Percentiles rank a stretch among this genome's conserved stretches.
Evolutionary conservation across 2,888 invertebrate genomes (phyloP).

Genomic region (Hofmannophila pseudospretella): DNA sequence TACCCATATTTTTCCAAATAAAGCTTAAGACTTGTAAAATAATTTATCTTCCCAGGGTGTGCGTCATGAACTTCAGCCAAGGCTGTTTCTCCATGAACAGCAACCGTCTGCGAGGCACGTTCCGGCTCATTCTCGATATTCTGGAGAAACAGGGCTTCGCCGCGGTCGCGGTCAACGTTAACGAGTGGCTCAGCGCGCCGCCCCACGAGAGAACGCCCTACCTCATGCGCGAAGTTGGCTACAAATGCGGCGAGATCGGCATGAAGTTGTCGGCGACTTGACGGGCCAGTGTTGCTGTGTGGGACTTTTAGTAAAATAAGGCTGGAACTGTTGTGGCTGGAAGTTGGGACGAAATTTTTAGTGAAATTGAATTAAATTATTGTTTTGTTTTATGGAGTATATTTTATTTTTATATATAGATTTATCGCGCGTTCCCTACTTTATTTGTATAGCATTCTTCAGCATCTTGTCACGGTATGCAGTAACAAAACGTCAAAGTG

Average conservation of each 20-base stretch:
- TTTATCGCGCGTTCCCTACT: too few species aligned
- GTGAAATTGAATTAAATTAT: constrained; percentile 17
- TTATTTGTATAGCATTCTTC: too few species aligned
- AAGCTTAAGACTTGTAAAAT: too few species aligned
- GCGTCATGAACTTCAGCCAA: constrained; percentile 71
- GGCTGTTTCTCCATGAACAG: constrained; percentile 79
- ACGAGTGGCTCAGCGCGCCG: constrained; percentile 72
- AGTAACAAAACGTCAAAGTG: too few species aligned
- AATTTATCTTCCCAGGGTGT: constrained; percentile 69
- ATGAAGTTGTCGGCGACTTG: constrained; percentile 50
- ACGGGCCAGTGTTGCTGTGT: constrained; percentile 13
- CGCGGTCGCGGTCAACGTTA: constrained; percentile 73
- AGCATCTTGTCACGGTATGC: too few species aligned
- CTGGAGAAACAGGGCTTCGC: constrained; percentile 77
- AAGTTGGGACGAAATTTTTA: constrained; percentile 13
- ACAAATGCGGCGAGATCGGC: constrained; percentile 69
- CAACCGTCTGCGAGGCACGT: constrained; percentile 70
- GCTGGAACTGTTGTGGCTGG: not conserved
- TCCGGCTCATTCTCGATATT: constrained; percentile 70
- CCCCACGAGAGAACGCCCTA: constrained; percentile 80
- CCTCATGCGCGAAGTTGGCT: constrained; percentile 74
- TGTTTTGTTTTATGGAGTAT: constrained; percentile 10
- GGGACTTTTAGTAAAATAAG: not conserved
- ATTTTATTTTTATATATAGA: constrained; percentile 8
- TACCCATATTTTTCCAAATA: too few species aligned